Percentiles rank a stretch among this genome's conserved stretches.
Evolutionary conservation across 1,140 invertebrate species (phyloP).

Genomic region (Hycleus phaleratus): DNA sequence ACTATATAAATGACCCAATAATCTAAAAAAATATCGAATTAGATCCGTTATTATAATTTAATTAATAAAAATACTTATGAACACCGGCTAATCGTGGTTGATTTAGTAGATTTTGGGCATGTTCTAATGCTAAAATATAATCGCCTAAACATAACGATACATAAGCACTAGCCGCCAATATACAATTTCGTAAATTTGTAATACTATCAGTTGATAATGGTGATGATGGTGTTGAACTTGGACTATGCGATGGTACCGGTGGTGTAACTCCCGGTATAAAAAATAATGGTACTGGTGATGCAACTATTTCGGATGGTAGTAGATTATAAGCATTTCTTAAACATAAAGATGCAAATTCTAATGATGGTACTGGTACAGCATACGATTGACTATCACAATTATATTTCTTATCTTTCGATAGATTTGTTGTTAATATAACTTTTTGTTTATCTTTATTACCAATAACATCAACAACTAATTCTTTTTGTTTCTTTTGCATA

Average conservation of each 20-base stretch:
- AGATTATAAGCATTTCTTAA: conserved; percentile 74
- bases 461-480: conserved; percentile 55
- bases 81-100: conserved; percentile 57
- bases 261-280: conserved; percentile 36
- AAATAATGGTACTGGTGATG: conserved; percentile 32
- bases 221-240: conserved; percentile 38
- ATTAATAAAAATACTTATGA: conserved; percentile 46
- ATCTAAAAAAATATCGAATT: conserved; percentile 45
- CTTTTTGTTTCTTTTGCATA: conserved; percentile 52
- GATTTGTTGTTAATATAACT: conserved; percentile 51
- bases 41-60: background rate
- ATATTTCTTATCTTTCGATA: conserved; percentile 52
- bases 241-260: conserved; percentile 30
- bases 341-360: conserved; percentile 85
- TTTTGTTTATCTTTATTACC: conserved; percentile 57
- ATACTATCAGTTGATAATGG: conserved; percentile 38
- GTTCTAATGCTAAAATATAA: conserved; percentile 68
- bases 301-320: conserved; percentile 39
- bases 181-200: conserved; percentile 53
- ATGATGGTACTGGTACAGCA: conserved; percentile 75
- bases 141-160: conserved; percentile 79
- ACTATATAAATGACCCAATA: conserved; percentile 80
- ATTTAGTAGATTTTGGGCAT: conserved; percentile 60
- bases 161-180: conserved; percentile 74
- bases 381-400: conserved; percentile 59